These are phyloP conservation scores for Embiotoca jacksoni DNA, from an alignment of 2,113 vertebrate genomes.

Conservation along the genomic window DNA sequence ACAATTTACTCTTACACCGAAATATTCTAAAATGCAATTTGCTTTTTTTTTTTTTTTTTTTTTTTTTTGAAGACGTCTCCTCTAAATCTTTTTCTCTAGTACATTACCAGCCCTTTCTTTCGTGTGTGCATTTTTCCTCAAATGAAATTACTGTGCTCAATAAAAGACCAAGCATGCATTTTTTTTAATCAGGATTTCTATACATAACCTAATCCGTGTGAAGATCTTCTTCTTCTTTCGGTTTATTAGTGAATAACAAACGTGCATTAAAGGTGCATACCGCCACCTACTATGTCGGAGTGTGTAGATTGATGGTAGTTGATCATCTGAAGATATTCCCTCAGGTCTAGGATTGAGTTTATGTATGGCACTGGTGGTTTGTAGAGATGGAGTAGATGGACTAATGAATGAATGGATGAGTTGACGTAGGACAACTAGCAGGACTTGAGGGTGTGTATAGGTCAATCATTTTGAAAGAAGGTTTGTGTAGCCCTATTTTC, in stretches of 20 bases:
- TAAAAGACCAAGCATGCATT: neutral
- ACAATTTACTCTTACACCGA: too few species aligned
- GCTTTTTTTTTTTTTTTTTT: too few species aligned
- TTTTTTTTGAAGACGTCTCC: too few species aligned
- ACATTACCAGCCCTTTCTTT: too few species aligned
- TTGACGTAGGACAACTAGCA: slow-evolving; percentile 70
- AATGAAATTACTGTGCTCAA: neutral
- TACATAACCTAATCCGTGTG: neutral
- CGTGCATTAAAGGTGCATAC: too few species aligned
- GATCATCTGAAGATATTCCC: neutral
- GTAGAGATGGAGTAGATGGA: slow-evolving; percentile 28
- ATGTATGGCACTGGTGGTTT: slow-evolving; percentile 11
- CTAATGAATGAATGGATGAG: slow-evolving; percentile 38
- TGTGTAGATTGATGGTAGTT: too few species aligned
- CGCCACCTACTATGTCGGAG: too few species aligned
- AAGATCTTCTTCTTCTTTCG: too few species aligned
- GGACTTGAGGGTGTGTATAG: slow-evolving; percentile 46
- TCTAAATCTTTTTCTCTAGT: too few species aligned
- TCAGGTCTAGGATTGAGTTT: slow-evolving; percentile 7
- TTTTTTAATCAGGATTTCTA: neutral
- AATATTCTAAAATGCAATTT: too few species aligned
- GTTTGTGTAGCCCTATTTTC: slow-evolving; percentile 44
- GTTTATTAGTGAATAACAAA: too few species aligned
- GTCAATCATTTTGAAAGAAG: slow-evolving; percentile 27
- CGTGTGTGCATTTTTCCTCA: neutral